Base-by-base conservation (phyloP, 1,140 invertebrate genomes). In the Microplitis demolitor region DNA sequence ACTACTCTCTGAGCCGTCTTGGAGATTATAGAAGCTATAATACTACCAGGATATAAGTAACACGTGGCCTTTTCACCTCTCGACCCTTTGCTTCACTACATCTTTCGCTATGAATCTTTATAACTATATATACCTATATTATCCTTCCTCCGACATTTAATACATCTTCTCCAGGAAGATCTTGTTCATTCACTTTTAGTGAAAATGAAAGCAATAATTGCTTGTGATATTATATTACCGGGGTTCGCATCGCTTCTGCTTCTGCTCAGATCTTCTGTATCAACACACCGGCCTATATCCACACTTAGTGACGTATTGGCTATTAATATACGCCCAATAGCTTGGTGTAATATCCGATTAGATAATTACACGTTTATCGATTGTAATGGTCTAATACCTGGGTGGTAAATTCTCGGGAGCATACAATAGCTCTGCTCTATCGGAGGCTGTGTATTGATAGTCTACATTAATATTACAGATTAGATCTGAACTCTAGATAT, bases 21-120 rank as follows among this genome's bases (percentile, higher is more conserved):
- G 60, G 62, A 78, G 75, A 74, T 81, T 79, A 80, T 78, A 73
- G 72, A 61, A 74, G 70, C 73, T 74, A 71, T 79, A 81, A 79
- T 74, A 69, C 54, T 70, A 74, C 61, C 71, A 54, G 66, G 68
- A 58, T 68, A 76, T 75, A 76, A 77, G 77, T 77, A 79, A 62
- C 67, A 72, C 72, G 64, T 71, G 60, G 75, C 74, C 75, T 77
- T 72, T 74, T 72, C 70, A 76, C 74, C 74, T 76, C 68, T 63
- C 74, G 70, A 75, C 66, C 62, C 68, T 76, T 24, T 31, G 16
- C 16, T 31, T 58, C 16, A 58, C 56, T 54, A 54, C 14, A 63
- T 24, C 60, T 63, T 62, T 24, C 45, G 31, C 24, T 13, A 34
- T 45, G 66, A 56, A 51, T 74, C 70, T 35, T 64, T 16, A 24